Evolutionary conservation across 2,888 invertebrate species (phyloP), one percentile per base, ranked within the genome.

Genomic region (Drosophila gaucha): DNA sequence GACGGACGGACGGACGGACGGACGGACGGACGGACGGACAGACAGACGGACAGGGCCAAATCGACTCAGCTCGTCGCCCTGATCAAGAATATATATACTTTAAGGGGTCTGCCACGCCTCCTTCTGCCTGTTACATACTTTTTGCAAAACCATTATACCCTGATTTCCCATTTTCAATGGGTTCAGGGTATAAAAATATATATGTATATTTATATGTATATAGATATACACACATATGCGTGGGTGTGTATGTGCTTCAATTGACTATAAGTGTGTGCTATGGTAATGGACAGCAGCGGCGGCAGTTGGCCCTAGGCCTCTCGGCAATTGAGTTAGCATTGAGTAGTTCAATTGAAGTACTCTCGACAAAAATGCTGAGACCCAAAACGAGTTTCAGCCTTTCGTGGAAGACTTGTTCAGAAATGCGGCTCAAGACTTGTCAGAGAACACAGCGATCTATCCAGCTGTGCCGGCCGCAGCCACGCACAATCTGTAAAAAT

Each of bases 291-390:
- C 80, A 62, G 55, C 54, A 43, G 24, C 18, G 36, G 18, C 18
- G 14, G 44, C 62, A 59, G 52, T 63, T 68, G 68, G 80, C 80
- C 78, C 72, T 63, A 72, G 87, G 82, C 67, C 72, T 47, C 59
- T 49, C 55, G 59, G 59, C 87, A 82, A 82, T 82, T 82, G 82
- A 87, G 87, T 87, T 82, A 80, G 78, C 82, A 87, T 85, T 87
- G 82, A 82, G 87, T 71, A 84, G 72, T 75, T 75, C 85, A 82
- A 87, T 82, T 82, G 86, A 82, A 80, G 77, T 77, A 83, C 69
- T 71, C 74, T 84, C 84, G 50, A 82, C 43, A 44, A 60, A 64
- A 63, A 67, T 62, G 78, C 86, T 73, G 82, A 68, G 82, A 80
- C 79, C 78, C 69, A 82, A 82, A 82, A 82, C 82, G 78, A 55